These are phyloP conservation scores for Drosophila hamatofila DNA, from an alignment of 2,888 invertebrate species.

Conservation along the genomic window DNA sequence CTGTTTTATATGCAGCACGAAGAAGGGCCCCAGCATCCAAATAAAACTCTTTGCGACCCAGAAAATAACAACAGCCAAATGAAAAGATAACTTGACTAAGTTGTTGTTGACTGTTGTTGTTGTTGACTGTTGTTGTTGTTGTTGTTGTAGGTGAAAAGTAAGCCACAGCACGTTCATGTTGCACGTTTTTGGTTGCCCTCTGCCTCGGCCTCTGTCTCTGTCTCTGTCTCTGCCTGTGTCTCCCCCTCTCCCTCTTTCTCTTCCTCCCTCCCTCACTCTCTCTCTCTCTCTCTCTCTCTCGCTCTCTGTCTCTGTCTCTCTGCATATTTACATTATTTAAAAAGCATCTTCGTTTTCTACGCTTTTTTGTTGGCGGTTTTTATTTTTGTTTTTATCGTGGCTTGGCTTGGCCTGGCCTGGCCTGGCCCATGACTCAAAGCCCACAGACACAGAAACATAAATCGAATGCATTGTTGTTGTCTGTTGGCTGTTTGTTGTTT, in stretches of 20 bases:
- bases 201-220: neutral
- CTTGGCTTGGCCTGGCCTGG: neutral
- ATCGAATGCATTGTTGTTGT: slow-evolving; percentile 52
- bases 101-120: slow-evolving; percentile 3
- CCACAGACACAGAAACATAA: slow-evolving; percentile 57
- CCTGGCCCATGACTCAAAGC: slow-evolving; percentile 52
- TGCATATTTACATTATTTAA: slow-evolving; percentile 1
- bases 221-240: neutral
- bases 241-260: neutral
- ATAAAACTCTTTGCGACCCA: slow-evolving; percentile 41
- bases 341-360: slow-evolving; percentile 9
- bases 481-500: neutral
- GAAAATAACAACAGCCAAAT: slow-evolving; percentile 13
- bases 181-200: slow-evolving; percentile 45
- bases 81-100: slow-evolving; percentile 29
- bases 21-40: neutral
- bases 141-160: slow-evolving; percentile 54
- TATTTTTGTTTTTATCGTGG: slow-evolving; percentile 24
- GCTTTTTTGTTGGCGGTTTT: slow-evolving; percentile 14
- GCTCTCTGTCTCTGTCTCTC: neutral
- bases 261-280: neutral
- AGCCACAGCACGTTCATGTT: slow-evolving; percentile 58
- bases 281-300: neutral
- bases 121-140: slow-evolving; percentile 1
- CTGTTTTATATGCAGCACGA: neutral